Evolutionary conservation across 2,888 invertebrate genomes (phyloP), one percentile per base, ranked within the genome.

Genomic region (Aphidius colemani): DNA sequence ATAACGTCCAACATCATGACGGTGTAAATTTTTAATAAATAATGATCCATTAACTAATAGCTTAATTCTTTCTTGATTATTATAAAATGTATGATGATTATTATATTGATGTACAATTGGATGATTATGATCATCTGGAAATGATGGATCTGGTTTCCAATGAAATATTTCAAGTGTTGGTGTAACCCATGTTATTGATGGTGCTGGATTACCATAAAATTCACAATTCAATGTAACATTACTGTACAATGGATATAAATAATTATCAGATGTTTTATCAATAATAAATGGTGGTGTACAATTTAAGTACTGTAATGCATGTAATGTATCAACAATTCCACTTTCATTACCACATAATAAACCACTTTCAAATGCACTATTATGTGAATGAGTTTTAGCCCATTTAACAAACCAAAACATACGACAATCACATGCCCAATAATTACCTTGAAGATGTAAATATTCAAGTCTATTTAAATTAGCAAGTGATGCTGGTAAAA

Each of bases 161-260:
- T 93, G 92, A 72, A 88, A 87, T 13, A 92, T 87, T 74, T 88
- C 85, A 60, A 89, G 85, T 0, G 85, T 87, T 4, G 93, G 93
- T 2, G 94, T 94, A 41, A 93, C 88, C 96, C 96, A 96, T 9
- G 92, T 91, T 59, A 95, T 86, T 55, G 92, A 90, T 2, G 94
- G 93, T 49, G 86, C 83, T 0, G 94, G 94, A 77, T 91, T 90
- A 1, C 93, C 93, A 43, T 86, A 85, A 76, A 89, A 91, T 67
- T 88, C 87, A 82, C 95, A 96, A 75, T 91, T 89, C 44, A 96
- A 83, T 13, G 90, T 82, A 11, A 69, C 66, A 7, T 63, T 57
- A 44, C 66, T 62, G 56, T 63, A 53, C 7, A 70, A 59, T 30
- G 44, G 68, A 78, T 91, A 88, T 75, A 89, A 83, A 67, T 86